Percentiles rank a stretch among this genome's conserved stretches.
Evolutionary conservation across 92 coral and sea anemone species (phyloP).

Genomic region (Hydrozoanthus gracilis): DNA sequence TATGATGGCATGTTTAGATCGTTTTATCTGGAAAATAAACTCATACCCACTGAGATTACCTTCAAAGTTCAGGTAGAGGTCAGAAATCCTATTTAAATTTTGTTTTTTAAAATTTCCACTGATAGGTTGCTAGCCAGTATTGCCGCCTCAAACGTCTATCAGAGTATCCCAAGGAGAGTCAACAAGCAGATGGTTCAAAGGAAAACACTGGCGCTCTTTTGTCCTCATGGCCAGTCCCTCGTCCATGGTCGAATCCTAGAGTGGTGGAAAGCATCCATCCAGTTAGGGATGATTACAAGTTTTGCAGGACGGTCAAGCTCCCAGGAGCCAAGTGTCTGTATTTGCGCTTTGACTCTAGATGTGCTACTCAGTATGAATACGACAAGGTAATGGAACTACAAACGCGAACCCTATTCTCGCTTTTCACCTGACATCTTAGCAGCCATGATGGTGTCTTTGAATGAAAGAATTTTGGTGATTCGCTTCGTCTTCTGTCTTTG

Average conservation of each 20-base stretch:
- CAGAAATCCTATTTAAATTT: not conserved
- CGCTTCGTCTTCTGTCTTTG: too few species aligned
- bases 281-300: constrained; percentile 84
- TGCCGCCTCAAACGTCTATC: constrained; percentile 58
- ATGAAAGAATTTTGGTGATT: too few species aligned
- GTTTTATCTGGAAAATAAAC: too few species aligned
- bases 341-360: constrained; percentile 85
- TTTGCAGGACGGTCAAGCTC: constrained; percentile 70
- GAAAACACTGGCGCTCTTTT: not conserved
- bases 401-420: not conserved
- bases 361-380: constrained; percentile 95
- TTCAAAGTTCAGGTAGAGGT: too few species aligned
- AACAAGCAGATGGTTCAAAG: constrained; percentile 12
- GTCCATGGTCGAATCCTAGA: constrained; percentile 84
- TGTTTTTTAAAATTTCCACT: not conserved
- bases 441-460: too few species aligned
- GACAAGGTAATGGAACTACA: constrained; percentile 76
- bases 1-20: too few species aligned
- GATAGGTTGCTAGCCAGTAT: constrained; percentile 75
- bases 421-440: too few species aligned
- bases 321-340: constrained; percentile 82
- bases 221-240: constrained; percentile 62
- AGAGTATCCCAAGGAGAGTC: constrained; percentile 25
- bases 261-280: constrained; percentile 91
- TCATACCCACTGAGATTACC: too few species aligned